phyloP scores from a whole-genome alignment of 2,113 vertebrate genomes.

The Brienomyrus longianalis region DNA sequence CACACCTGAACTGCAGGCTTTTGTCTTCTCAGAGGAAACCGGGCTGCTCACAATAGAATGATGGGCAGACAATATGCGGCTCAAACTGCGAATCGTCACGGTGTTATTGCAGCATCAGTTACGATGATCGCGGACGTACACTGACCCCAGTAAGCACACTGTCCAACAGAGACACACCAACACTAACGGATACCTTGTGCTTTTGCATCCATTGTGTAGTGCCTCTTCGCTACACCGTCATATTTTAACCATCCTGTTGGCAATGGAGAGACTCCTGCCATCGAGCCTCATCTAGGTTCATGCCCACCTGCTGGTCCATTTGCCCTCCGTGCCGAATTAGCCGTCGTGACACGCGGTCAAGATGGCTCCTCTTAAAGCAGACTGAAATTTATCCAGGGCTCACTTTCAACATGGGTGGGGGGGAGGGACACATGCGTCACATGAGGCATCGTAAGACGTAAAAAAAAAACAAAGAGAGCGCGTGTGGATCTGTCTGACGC shows the following conservation, averaged over 20 bases:
- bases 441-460: not conserved
- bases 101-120: not conserved
- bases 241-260: not conserved
- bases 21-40: not conserved
- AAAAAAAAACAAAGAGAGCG: not conserved
- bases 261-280: not conserved
- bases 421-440: not conserved
- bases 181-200: slow-evolving; percentile 29
- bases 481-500: not conserved
- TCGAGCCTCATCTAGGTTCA: no score
- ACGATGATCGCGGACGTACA: not conserved
- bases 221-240: not conserved
- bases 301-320: not conserved
- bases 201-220: slow-evolving; percentile 16
- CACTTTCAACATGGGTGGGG: not conserved
- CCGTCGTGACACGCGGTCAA: not conserved
- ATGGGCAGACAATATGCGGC: not conserved
- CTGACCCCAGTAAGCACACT: not conserved
- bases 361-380: not conserved
- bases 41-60: not conserved
- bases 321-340: not conserved
- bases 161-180: slow-evolving; percentile 8
- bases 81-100: not conserved
- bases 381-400: not conserved
- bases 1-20: not conserved